Conservation (phyloP, 2,888 invertebrate genomes). For the Yponomeuta plumbellus region DNA sequence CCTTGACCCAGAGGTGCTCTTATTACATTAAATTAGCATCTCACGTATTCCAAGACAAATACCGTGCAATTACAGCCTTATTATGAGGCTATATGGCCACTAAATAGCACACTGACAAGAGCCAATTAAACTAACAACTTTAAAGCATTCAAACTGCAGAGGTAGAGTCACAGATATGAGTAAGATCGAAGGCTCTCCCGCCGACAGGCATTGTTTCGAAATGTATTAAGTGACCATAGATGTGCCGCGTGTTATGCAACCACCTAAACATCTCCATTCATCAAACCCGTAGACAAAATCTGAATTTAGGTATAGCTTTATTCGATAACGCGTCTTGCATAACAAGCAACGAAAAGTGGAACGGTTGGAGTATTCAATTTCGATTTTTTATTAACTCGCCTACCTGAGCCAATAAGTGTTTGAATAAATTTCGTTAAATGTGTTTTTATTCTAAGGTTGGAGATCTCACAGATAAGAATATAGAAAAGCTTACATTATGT, state of each 20-base stretch:
- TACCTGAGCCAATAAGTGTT: slow-evolving; percentile 5
- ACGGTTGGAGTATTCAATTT: slow-evolving; percentile 27
- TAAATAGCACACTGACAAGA: slow-evolving; percentile 8
- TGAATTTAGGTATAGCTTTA: slow-evolving; percentile 33
- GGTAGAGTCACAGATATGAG: background rate
- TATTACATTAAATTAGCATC: slow-evolving; percentile 15
- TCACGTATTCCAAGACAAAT: slow-evolving; percentile 12
- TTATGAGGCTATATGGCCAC: slow-evolving; percentile 11
- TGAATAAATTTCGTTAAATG: background rate
- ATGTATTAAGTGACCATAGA: slow-evolving; percentile 27
- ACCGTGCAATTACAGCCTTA: slow-evolving; percentile 14
- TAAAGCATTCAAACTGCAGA: background rate
- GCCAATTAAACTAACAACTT: slow-evolving; percentile 13
- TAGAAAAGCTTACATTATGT: background rate
- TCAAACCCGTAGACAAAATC: slow-evolving; percentile 32
- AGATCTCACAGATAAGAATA: no score
- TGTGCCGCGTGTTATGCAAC: slow-evolving; percentile 28
- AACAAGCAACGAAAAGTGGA: slow-evolving; percentile 39
- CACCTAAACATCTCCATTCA: slow-evolving; percentile 30
- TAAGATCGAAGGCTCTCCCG: background rate
- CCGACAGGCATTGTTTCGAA: slow-evolving; percentile 33
- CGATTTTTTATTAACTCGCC: slow-evolving; percentile 9
- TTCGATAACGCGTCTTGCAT: slow-evolving; percentile 38
- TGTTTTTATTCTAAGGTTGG: background rate
- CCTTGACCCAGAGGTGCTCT: slow-evolving; percentile 13